These are phyloP conservation scores for Eumaeus atala DNA, from an alignment of 1,140 invertebrate species.

Conservation along the genomic window DNA sequence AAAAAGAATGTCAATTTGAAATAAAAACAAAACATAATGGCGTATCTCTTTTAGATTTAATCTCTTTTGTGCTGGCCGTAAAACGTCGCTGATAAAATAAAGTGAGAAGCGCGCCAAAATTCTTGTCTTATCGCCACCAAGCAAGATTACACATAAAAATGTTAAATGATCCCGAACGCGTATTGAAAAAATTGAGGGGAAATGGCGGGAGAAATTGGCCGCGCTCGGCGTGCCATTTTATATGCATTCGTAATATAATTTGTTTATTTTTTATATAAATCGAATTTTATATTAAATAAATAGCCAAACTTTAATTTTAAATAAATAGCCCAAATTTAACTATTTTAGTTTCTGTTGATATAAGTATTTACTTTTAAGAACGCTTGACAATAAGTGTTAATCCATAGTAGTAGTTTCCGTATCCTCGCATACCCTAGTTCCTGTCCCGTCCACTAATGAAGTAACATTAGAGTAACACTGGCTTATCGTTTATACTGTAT, in stretches of 20 bases:
- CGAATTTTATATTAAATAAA: no score
- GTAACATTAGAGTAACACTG: no score
- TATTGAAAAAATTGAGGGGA: conserved; percentile 69
- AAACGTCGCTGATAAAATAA: conserved; percentile 69
- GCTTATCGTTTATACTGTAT: no score
- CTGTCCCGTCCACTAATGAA: no score
- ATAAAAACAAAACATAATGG: conserved; percentile 19
- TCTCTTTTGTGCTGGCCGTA: conserved; percentile 59
- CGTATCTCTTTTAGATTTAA: conserved; percentile 62
- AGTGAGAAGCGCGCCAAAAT: conserved; percentile 60
- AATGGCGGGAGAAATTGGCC: conserved; percentile 55
- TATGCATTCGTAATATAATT: conserved; percentile 31
- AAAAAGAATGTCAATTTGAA: no score
- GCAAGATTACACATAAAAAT: conserved; percentile 73
- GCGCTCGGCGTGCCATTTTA: conserved; percentile 28
- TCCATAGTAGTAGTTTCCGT: no score
- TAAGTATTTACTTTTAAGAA: no score
- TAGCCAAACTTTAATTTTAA: no score
- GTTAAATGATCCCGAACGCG: conserved; percentile 70
- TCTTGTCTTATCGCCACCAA: conserved; percentile 64
- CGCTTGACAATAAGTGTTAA: no score
- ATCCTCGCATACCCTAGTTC: no score
- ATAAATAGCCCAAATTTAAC: no score
- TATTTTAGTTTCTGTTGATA: no score
- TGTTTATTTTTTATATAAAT: conserved; percentile 1